Evolutionary conservation across 64 coral and sea anemone species (phyloP).

Genomic region (Hydrozoanthus tunicans): DNA sequence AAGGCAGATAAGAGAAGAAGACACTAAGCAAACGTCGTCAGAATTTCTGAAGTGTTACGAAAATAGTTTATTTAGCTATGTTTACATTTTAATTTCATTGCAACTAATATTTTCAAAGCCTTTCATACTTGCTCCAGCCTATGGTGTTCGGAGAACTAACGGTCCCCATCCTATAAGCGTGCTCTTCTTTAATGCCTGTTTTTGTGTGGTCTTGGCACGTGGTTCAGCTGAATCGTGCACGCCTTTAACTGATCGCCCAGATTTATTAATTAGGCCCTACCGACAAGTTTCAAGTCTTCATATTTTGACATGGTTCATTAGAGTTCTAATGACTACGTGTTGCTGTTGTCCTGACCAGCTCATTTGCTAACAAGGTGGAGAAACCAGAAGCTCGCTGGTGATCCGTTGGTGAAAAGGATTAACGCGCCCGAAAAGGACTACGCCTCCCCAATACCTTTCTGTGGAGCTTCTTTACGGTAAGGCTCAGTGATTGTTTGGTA

Average conservation of each 20-base stretch:
- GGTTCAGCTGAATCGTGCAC: neutral
- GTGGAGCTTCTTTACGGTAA: neutral
- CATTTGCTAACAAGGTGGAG: slow-evolving; percentile 60
- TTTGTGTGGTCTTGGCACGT: slow-evolving; percentile 54
- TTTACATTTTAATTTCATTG: slow-evolving; percentile 47
- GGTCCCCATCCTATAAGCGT: neutral
- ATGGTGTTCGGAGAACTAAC: neutral
- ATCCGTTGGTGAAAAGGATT: neutral
- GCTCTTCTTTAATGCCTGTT: neutral
- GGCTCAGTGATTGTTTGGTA: neutral
- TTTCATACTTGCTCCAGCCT: neutral
- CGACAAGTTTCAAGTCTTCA: slow-evolving; percentile 21
- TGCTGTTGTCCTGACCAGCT: neutral
- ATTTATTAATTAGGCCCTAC: slow-evolving; percentile 33
- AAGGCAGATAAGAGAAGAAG: slow-evolving; percentile 17
- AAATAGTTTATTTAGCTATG: slow-evolving; percentile 43
- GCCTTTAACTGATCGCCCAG: slow-evolving; percentile 6
- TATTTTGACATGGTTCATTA: slow-evolving; percentile 55
- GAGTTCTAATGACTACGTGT: slow-evolving; percentile 3
- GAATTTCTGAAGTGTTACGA: slow-evolving; percentile 26
- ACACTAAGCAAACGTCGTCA: slow-evolving; percentile 33
- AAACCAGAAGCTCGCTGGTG: neutral
- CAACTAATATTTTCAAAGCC: slow-evolving; percentile 45
- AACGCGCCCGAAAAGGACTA: neutral
- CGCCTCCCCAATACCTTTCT: neutral